Evolutionary conservation across 2,797 vertebrate genomes (phyloP).

Genomic region (Molossus alvarezi): DNA sequence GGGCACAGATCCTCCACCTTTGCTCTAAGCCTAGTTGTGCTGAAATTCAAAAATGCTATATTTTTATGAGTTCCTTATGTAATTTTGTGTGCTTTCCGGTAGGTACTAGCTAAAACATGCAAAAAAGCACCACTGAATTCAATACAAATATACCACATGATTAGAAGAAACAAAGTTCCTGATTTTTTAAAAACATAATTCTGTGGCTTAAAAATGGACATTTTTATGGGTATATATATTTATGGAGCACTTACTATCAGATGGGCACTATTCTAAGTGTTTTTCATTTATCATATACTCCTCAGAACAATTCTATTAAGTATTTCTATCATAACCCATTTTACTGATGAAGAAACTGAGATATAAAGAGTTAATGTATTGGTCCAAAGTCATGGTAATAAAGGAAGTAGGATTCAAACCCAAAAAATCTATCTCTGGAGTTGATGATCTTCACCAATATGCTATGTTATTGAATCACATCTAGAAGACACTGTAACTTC

Average conservation of each 20-base stretch:
- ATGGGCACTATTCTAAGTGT: neutral
- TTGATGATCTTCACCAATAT: neutral
- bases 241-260: neutral
- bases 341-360: constrained; percentile 46
- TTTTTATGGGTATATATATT: neutral
- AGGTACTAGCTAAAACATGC: constrained; percentile 3
- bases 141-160: neutral
- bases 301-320: neutral
- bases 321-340: constrained; percentile 17
- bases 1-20: neutral
- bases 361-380: neutral
- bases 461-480: neutral
- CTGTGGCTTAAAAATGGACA: neutral
- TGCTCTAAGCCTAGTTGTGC: neutral
- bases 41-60: constrained; percentile 45
- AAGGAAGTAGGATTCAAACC: neutral
- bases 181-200: neutral
- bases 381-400: neutral
- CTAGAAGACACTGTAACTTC: neutral
- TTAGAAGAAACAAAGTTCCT: neutral
- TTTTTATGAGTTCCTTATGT: constrained; percentile 6
- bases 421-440: neutral
- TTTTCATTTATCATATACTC: neutral
- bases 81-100: neutral
- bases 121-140: constrained; percentile 44